Base-by-base conservation (phyloP, 2,797 vertebrate genomes). In the Neosilurus hyrtlii region DNA sequence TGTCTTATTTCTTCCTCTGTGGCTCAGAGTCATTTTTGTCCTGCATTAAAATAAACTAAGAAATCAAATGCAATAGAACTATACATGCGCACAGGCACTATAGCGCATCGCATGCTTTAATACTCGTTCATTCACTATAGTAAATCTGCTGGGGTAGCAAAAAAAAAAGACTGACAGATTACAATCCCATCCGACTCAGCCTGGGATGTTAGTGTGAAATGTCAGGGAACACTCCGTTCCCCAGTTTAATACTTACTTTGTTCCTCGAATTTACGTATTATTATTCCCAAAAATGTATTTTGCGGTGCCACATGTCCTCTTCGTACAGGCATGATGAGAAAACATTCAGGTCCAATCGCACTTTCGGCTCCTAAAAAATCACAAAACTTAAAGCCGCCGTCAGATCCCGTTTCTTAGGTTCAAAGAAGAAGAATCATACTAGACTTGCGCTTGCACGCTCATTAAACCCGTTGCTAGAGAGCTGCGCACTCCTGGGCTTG, bases 271-370 rank as follows among this genome's bases (percentile, higher is more conserved):
- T 99, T 99, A 90, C 97, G 94, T 90, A 99, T 99, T 89, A 99
- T 99, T 92, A 97, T 95, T 91, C 97, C 98, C 90, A 99, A 91
- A 92, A 99, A 99, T 43, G 98, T 99, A 91, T 99, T 99, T 86
- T 99, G 98, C 80, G 98, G 97, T 90, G 98, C 98, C 93, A 99
- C 98, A 95, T 99, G 97, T 91, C 98, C 98, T 94, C 97, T 96
- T 94, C 98, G 96, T 51, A 99, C 97, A 92, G 97, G 98, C 98
- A 99, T 99, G 95, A 92, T 97, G 94, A 87, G 82, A 87, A 91
- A 89, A 93, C 88, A 88, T 85, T 87, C 89, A 83, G 83, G 30
- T 86, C 89, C 86, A 89, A 93, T 93, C 89, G 86, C 90, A 91
- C 93, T 90, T 92, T 92, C 87, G 89, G 89, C 90, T 93, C 87